Percentiles rank a stretch among this genome's conserved stretches.
phyloP scores from a whole-genome alignment of 2,797 vertebrate species.

The Ibycter americanus region DNA sequence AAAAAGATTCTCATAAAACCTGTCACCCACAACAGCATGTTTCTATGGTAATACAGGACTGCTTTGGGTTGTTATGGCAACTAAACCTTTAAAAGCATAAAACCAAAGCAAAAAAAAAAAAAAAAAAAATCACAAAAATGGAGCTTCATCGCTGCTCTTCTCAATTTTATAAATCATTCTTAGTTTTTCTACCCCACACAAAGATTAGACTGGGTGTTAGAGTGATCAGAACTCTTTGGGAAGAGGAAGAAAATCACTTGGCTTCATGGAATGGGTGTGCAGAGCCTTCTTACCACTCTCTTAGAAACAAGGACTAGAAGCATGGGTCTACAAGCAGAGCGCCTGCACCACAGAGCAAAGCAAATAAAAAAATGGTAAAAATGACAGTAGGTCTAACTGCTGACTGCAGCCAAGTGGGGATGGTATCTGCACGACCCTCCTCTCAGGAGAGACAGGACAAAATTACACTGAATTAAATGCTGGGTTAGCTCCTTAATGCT shows the following conservation, averaged over 20 bases:
- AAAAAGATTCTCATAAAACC: background rate
- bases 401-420: background rate
- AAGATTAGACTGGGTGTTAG: background rate
- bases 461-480: background rate
- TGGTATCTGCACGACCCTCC: background rate
- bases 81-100: constrained; percentile 62
- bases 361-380: background rate
- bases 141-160: background rate
- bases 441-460: background rate
- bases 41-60: constrained; percentile 65
- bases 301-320: background rate
- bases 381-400: background rate
- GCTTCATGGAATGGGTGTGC: background rate
- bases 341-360: background rate
- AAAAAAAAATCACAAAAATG: background rate
- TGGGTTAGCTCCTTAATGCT: background rate
- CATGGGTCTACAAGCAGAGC: background rate
- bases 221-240: background rate
- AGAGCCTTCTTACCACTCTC: background rate
- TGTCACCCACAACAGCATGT: constrained; percentile 34
- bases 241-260: background rate
- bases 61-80: constrained; percentile 60
- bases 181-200: background rate
- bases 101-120: background rate
- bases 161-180: background rate